Base-by-base conservation (phyloP, 2,113 vertebrate species). In the Cyanoramphus novaezelandiae region DNA sequence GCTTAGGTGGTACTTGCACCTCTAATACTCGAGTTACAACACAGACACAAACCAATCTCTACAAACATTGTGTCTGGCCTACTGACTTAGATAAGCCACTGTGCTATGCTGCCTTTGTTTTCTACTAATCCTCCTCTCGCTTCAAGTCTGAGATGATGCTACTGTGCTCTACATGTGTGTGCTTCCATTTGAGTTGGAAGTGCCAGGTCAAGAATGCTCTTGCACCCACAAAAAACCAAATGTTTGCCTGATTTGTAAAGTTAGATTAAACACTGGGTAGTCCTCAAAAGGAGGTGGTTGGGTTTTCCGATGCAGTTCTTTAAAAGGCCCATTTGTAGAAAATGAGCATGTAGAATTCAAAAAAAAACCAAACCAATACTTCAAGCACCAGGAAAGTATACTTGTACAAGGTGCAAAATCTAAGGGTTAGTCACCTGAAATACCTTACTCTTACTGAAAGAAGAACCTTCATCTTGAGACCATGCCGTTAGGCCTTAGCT, bases 331-430 rank as follows among this genome's bases (percentile, higher is more conserved):
- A 1, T 27, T 78, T 85, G 25, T 37, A 67, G 65, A n/a, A 65
- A 70, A 28, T 0, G 1, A 3, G 37, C 3, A 0, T 24, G 27
- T 23, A 19, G 29, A 64, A 82, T n/a, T 17, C 18, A 44, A 53
- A n/a, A 90, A 60, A 59, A 13, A 0, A 13, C 33, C n/a, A n/a
- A n/a, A n/a, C 13, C 33, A 24, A 8, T 43, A 60, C 3, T 55
- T 8, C 8, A 53, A 39, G 33, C 13, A 44, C 11, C 12, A 41
- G 35, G 13, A 37, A 59, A 25, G 3, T 46, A 17, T 29, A 4
- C 6, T 10, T 80, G n/a, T 19, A 9, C 17, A 53, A 49, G 27
- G 28, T 69, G 18, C 52, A 24, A 47, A 79, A 72, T 29, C 18
- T 77, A 28, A 19, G 35, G 17, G 24, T 69, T 69, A 7, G n/a